Percentiles rank a stretch among this genome's conserved stretches.
phyloP scores from a whole-genome alignment of 2,888 invertebrate genomes.

The Sericinus montela region DNA sequence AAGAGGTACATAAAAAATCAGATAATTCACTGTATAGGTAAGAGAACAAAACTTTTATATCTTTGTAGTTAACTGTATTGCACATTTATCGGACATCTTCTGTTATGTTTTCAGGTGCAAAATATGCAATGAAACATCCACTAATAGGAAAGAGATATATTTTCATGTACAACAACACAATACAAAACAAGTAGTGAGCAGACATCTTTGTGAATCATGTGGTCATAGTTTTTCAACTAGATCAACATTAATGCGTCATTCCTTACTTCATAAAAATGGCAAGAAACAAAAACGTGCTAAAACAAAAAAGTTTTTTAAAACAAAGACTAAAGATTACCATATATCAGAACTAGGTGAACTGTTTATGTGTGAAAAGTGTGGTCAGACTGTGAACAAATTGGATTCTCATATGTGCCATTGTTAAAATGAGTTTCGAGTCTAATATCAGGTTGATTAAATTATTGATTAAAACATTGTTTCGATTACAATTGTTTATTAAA shows the following conservation, averaged over 20 bases:
- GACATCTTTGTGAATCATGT: slow-evolving; percentile 66
- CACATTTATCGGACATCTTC: too few species aligned
- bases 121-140: slow-evolving; percentile 78
- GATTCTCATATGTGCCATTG: slow-evolving; percentile 39
- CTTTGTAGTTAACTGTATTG: too few species aligned
- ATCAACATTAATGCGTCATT: slow-evolving; percentile 51
- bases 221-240: slow-evolving; percentile 59
- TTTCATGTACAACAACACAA: slow-evolving; percentile 79
- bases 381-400: slow-evolving; percentile 45
- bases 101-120: slow-evolving; percentile 67
- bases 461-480: neutral
- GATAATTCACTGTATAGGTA: slow-evolving; percentile 50
- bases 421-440: neutral
- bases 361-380: slow-evolving; percentile 66
- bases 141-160: slow-evolving; percentile 76
- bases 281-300: slow-evolving; percentile 46
- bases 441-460: neutral
- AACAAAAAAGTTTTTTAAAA: slow-evolving; percentile 37
- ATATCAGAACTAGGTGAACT: slow-evolving; percentile 44
- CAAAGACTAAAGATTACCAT: slow-evolving; percentile 41
- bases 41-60: neutral
- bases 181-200: slow-evolving; percentile 34
- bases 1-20: slow-evolving; percentile 44
- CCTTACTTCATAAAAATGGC: slow-evolving; percentile 36
- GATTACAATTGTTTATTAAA: slow-evolving; percentile 6